These are phyloP conservation scores for Drosophila seguyi DNA, from an alignment of 1,140 invertebrate species.

Conservation along the genomic window DNA sequence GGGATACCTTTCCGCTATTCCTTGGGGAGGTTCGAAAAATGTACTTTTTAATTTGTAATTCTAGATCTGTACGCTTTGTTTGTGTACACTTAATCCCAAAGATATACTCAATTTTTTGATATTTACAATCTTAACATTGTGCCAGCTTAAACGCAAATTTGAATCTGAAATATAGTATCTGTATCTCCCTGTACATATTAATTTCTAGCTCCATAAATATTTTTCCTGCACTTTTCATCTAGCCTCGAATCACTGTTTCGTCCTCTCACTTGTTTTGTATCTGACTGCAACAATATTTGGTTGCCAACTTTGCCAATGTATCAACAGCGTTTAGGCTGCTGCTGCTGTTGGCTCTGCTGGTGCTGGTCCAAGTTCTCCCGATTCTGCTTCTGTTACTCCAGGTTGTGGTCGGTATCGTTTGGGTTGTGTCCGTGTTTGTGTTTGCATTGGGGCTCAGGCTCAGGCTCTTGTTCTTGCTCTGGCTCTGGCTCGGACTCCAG, in stretches of 20 bases:
- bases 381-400: slow-evolving; percentile 33
- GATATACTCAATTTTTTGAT: too few species aligned
- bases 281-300: slow-evolving; percentile 80
- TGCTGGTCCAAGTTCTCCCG: slow-evolving; percentile 32
- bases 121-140: too few species aligned
- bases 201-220: too few species aligned
- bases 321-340: slow-evolving; percentile 77
- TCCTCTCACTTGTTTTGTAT: slow-evolving; percentile 51
- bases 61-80: too few species aligned
- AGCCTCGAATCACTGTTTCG: not conserved
- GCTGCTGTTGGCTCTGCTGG: slow-evolving; percentile 27
- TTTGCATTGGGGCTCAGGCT: slow-evolving; percentile 42
- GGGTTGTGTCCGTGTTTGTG: slow-evolving; percentile 56
- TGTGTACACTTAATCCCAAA: too few species aligned
- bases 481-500: not conserved
- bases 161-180: not conserved
- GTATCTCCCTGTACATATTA: not conserved
- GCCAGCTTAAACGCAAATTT: not conserved
- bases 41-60: too few species aligned
- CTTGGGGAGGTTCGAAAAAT: too few species aligned
- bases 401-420: slow-evolving; percentile 42
- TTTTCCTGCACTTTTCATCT: not conserved
- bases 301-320: slow-evolving; percentile 76
- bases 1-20: too few species aligned
- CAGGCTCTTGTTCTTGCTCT: not conserved